Evolutionary conservation across 2,113 vertebrate species (phyloP).

Genomic region (Eretmochelys imbricata): DNA sequence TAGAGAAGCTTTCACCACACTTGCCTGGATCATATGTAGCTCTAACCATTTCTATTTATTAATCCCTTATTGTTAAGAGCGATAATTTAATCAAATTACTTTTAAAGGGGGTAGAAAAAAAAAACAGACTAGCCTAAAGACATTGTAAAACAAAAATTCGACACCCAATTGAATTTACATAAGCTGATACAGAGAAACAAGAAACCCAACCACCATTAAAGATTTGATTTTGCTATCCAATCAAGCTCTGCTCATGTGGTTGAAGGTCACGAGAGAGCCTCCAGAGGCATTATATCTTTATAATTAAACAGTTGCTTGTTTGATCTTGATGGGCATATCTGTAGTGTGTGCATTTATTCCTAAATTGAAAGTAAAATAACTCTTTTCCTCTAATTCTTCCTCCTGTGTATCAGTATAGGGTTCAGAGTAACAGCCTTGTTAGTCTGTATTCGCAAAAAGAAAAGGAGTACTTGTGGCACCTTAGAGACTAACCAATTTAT

Average conservation of each 20-base stretch:
- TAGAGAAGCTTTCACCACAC: neutral
- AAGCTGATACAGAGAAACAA: neutral
- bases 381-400: neutral
- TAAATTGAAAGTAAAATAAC: neutral
- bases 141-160: neutral
- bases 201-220: too few species aligned
- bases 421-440: neutral
- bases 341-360: neutral
- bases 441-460: too few species aligned
- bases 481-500: too few species aligned
- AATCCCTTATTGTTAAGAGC: neutral
- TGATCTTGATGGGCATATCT: neutral
- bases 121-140: neutral
- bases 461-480: too few species aligned
- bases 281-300: neutral
- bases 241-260: neutral
- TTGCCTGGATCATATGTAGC: neutral
- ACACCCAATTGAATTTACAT: neutral
- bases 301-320: neutral
- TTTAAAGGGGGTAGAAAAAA: neutral
- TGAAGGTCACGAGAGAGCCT: neutral
- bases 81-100: slow-evolving; percentile 5
- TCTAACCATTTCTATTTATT: neutral
- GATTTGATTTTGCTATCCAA: neutral
- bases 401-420: neutral